A percentile compares a stretch with the other conserved stretches of the same genome.
These are phyloP conservation scores for Epizoanthus stellaris DNA, from an alignment of 92 coral and sea anemone species.

Conservation along the genomic window DNA sequence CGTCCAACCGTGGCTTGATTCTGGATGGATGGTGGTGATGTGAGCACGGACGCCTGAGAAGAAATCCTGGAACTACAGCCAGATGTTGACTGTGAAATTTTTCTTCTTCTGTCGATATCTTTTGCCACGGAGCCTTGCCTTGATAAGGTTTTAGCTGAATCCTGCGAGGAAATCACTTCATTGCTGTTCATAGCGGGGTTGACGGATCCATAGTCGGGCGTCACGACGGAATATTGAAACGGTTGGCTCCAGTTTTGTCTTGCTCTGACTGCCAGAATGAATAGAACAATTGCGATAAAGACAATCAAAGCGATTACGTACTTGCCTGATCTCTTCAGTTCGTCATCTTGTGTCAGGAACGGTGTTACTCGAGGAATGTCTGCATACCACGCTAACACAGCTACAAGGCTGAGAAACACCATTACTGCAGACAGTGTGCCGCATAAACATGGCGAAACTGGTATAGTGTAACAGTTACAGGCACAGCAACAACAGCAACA, in stretches of 20 bases:
- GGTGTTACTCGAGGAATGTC: slow-evolving; percentile 25
- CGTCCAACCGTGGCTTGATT: background rate
- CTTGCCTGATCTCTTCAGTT: slow-evolving; percentile 51
- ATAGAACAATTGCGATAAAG: slow-evolving; percentile 3
- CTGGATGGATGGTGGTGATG: background rate
- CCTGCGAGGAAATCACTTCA: background rate
- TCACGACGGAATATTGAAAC: background rate
- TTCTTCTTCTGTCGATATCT: background rate
- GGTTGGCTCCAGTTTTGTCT: background rate
- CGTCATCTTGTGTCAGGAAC: background rate
- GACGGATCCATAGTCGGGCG: slow-evolving; percentile 2
- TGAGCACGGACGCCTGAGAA: background rate
- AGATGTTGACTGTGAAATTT: slow-evolving; percentile 3
- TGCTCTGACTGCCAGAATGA: slow-evolving; percentile 13
- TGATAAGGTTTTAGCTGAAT: background rate
- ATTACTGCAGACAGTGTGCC: slow-evolving; percentile 16
- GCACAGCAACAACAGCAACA: slow-evolving; percentile 44
- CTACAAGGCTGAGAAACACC: slow-evolving; percentile 23
- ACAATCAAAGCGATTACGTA: slow-evolving; percentile 28
- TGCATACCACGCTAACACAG: slow-evolving; percentile 60
- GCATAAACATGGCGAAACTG: slow-evolving; percentile 49
- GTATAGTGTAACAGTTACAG: slow-evolving; percentile 57
- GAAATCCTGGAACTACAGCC: slow-evolving; percentile 36
- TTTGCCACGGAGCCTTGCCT: slow-evolving; percentile 1
- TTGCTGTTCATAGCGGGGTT: background rate